Evolutionary conservation across 2,797 vertebrate genomes (phyloP), one percentile per base, ranked within the genome.

Genomic region (Melanotaenia nigrans): DNA sequence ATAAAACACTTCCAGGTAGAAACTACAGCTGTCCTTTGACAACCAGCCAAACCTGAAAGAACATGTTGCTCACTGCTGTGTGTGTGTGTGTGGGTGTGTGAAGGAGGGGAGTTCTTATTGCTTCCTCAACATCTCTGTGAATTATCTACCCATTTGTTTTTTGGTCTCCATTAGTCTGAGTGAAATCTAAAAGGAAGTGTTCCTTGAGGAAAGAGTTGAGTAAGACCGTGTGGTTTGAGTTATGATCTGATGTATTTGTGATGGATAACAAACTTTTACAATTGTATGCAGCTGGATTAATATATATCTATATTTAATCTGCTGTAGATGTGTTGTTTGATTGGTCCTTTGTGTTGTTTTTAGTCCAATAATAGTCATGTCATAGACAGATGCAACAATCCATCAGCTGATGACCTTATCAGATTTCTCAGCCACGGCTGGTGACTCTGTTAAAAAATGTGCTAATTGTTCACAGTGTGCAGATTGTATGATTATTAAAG

Each of bases 71-170:
- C 55, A 5, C 13, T 20, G 32, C 36, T 60, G 5, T 38, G 25
- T 30, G 64, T 47, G 56, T 49, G 40, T 18, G 16, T 36, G 22
- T 53, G 49, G 11, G 42, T 8, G 30, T 53, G 14, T 5, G 36
- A 35, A 56, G 9, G 49, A 33, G 24, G 28, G 38, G 12, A 7
- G 12, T 20, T 22, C 11, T 77, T 84, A 82, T 78, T 77, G 83
- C 73, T 67, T 79, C 75, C 65, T 83, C 80, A 73, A 71, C 82
- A 77, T 75, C 67, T 71, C 58, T 78, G 66, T 75, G 82, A 84
- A 73, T 86, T 79, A 82, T 73, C 68, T 80, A 82, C 73, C 85
- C 80, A 84, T 84, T 79, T 68, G 71, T 32, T 62, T 75, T 47
- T 49, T 61, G 68, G 24, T 77, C 75, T 77, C 77, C 83, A 82